phyloP scores from a whole-genome alignment of 2,797 vertebrate genomes.

The Pantherophis vulpinus region DNA sequence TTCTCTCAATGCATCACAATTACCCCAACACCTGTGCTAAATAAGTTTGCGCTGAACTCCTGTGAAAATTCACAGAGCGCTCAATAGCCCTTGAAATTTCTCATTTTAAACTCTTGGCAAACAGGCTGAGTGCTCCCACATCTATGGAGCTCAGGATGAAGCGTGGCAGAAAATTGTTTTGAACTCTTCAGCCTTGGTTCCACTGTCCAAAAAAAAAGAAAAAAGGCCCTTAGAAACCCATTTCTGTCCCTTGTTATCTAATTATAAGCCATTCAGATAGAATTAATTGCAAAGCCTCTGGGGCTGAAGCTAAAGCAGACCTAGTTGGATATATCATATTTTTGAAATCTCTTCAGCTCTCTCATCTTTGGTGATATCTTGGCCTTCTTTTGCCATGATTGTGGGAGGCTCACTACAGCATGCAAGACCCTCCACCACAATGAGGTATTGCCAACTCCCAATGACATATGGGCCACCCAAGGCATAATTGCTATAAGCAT shows the following conservation, averaged over 20 bases:
- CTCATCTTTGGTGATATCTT: not conserved
- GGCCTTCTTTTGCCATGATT: not conserved
- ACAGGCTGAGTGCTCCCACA: conserved; percentile 31
- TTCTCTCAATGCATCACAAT: conserved; percentile 61
- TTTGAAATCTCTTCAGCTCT: not conserved
- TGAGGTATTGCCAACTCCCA: not conserved
- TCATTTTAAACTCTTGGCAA: conserved; percentile 54
- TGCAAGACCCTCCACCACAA: not conserved
- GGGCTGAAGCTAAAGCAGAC: not conserved
- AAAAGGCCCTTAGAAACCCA: not conserved
- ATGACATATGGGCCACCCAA: not conserved
- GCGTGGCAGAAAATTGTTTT: not conserved
- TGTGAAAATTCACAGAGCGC: conserved; percentile 59
- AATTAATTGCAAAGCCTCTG: not conserved
- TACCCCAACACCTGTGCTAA: conserved; percentile 65
- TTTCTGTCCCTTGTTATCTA: conserved; percentile 31
- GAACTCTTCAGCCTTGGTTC: conserved; percentile 33
- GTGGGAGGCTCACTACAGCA: not conserved
- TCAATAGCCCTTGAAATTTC: conserved; percentile 66
- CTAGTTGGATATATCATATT: not conserved
- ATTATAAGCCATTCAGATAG: conserved; percentile 37
- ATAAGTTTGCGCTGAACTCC: conserved; percentile 54
- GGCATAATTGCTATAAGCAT: not conserved
- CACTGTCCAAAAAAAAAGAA: conserved; percentile 24
- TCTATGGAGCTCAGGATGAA: conserved; percentile 12